Evolutionary conservation across 2,888 invertebrate genomes (phyloP).

Genomic region (Cheilosia urbana): DNA sequence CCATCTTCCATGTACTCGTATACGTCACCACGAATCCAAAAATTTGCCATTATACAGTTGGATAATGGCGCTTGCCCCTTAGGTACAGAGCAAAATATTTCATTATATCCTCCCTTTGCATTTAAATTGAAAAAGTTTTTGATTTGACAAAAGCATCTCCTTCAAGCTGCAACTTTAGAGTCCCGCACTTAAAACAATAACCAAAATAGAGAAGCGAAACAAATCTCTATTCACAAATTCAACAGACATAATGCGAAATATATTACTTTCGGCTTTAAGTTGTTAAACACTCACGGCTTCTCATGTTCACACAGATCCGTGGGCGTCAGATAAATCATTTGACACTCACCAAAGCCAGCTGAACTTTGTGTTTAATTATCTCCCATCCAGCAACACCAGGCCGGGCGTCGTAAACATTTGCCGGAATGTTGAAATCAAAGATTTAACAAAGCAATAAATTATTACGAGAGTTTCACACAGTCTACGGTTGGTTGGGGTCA

Average conservation of each 20-base stretch:
- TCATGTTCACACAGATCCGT: constrained; percentile 32
- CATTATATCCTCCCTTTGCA: constrained; percentile 59
- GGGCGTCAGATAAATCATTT: constrained; percentile 67
- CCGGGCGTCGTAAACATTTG: constrained; percentile 51
- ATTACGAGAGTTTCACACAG: constrained; percentile 44
- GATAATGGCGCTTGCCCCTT: constrained; percentile 15
- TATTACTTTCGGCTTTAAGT: constrained; percentile 40
- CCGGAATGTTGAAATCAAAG: constrained; percentile 69
- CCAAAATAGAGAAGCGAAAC: constrained; percentile 8
- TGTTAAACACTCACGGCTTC: constrained; percentile 38
- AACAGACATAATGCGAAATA: constrained; percentile 49
- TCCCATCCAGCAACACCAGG: constrained; percentile 59
- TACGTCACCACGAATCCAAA: not conserved
- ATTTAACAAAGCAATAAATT: constrained; percentile 73
- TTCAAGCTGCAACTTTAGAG: not conserved
- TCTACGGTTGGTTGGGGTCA: constrained; percentile 24
- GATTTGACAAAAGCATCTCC: constrained; percentile 59
- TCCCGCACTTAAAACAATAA: constrained; percentile 40
- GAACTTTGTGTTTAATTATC: constrained; percentile 59
- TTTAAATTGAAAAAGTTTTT: constrained; percentile 73
- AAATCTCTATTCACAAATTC: constrained; percentile 2
- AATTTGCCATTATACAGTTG: not conserved
- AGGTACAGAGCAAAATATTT: constrained; percentile 42
- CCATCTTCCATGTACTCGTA: not conserved
- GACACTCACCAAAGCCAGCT: constrained; percentile 56